These are phyloP conservation scores for Sinelater perroti DNA, from an alignment of 2,888 invertebrate genomes.

Conservation along the genomic window DNA sequence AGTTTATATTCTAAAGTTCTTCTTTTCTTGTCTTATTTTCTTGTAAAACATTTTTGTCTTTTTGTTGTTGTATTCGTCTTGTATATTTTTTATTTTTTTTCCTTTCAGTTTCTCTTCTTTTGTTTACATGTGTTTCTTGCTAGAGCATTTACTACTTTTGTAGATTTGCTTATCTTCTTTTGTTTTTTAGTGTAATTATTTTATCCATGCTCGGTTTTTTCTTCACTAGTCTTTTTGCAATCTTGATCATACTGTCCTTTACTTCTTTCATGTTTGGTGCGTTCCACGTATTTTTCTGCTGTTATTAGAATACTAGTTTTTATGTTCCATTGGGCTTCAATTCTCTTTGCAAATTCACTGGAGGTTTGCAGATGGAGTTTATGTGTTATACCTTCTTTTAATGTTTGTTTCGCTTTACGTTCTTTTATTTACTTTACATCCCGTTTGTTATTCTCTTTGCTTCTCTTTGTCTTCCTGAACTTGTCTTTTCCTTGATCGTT, in stretches of 20 bases:
- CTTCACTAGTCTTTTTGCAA: too few species aligned
- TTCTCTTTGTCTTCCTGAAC: neutral
- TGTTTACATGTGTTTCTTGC: neutral
- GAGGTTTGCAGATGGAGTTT: neutral
- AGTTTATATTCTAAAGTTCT: neutral
- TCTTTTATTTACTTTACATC: slow-evolving; percentile 1
- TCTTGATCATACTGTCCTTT: too few species aligned
- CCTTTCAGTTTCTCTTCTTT: neutral
- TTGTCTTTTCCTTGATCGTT: slow-evolving; percentile 2
- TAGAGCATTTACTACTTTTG: neutral
- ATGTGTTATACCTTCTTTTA: neutral
- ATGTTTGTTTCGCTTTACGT: neutral
- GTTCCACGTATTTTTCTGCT: too few species aligned
- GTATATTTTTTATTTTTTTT: neutral
- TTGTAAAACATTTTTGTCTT: neutral
- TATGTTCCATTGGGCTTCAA: neutral
- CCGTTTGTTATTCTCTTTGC: neutral
- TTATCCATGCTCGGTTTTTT: too few species aligned
- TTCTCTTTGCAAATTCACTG: neutral
- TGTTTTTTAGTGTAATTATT: too few species aligned
- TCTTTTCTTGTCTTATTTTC: slow-evolving; percentile 9
- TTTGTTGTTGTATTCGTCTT: neutral
- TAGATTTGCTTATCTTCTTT: too few species aligned
- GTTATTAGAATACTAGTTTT: too few species aligned
- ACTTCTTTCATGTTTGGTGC: too few species aligned